Evolutionary conservation across 2,888 invertebrate genomes (phyloP), one percentile per base, ranked within the genome.

Genomic region (Ischnus inquisitorius): DNA sequence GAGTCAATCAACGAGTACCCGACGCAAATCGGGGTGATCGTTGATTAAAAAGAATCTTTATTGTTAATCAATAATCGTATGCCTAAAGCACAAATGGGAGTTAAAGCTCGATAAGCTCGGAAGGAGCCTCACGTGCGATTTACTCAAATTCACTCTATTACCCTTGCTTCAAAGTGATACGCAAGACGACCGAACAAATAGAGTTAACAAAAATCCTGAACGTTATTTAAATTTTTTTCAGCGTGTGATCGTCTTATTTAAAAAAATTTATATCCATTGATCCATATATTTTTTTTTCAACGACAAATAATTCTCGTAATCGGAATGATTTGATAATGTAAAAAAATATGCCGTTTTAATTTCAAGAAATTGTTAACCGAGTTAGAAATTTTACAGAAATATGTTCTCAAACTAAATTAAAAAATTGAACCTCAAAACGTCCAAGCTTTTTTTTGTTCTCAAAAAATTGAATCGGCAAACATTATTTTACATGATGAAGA

Each of bases 111-210:
- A 39, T 51, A 71, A 78, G 82, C 60, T 84, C 76, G 48, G 75
- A 83, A 64, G 65, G 72, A 82, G 79, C 69, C 65, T 82, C 65
- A 14, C 85, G 78, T 87, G 85, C 86, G 82, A 69, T 48, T 71
- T 60, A 67, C 54, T 79, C 39, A 34, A 54, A 75, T 67, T 60
- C 22, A 65, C 80, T 74, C 28, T 28, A 46, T 79, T 54, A 67
- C 51, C 79, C 62, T 43, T 60, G 28, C 65, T 48, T 16, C 22
- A 60, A 48, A 12, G 39, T 16, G 19, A 62, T 28, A 39, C 28
- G 2, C 16, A 46, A 39, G 22, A 54, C 39, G 69, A 54, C 14
- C 10, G 14, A 57, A 54, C 19, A 41, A n/a, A 57, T 16, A 41
- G 0, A 8, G 12, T 12, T 25, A 48, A 8, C 8, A 67, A 19